Evolutionary conservation across 2,113 vertebrate species (phyloP).

Genomic region (Anolis carolinensis): DNA sequence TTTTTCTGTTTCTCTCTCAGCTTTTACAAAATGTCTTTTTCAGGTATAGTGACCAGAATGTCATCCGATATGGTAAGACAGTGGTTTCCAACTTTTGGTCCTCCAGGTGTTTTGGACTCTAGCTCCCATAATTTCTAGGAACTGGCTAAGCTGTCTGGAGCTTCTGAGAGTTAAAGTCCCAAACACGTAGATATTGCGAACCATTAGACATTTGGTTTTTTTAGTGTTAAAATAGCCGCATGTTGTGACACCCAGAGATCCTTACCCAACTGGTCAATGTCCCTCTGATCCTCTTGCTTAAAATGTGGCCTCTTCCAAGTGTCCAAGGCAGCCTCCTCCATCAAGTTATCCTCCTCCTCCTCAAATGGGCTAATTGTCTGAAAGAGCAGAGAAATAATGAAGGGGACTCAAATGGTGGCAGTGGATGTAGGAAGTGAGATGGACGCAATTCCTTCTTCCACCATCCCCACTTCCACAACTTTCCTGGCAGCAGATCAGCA

Average conservation of each 20-base stretch:
- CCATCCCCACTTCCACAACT: background rate
- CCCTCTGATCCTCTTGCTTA: background rate
- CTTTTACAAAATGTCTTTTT: too few species aligned
- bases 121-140: too few species aligned
- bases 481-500: background rate
- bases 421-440: too few species aligned
- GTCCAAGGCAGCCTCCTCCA: background rate
- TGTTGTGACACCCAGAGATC: background rate
- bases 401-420: background rate
- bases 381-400: background rate
- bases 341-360: background rate
- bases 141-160: too few species aligned
- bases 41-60: too few species aligned
- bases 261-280: slow-evolving; percentile 1
- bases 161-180: too few species aligned
- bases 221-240: background rate
- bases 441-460: background rate
- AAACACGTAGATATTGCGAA: too few species aligned
- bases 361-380: background rate
- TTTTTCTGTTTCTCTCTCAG: too few species aligned
- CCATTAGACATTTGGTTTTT: background rate
- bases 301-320: background rate
- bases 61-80: too few species aligned
- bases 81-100: too few species aligned
- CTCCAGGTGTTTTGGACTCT: too few species aligned